These are phyloP conservation scores for Laterallus jamaicensis DNA, from an alignment of 2,113 vertebrate genomes.

Conservation along the genomic window DNA sequence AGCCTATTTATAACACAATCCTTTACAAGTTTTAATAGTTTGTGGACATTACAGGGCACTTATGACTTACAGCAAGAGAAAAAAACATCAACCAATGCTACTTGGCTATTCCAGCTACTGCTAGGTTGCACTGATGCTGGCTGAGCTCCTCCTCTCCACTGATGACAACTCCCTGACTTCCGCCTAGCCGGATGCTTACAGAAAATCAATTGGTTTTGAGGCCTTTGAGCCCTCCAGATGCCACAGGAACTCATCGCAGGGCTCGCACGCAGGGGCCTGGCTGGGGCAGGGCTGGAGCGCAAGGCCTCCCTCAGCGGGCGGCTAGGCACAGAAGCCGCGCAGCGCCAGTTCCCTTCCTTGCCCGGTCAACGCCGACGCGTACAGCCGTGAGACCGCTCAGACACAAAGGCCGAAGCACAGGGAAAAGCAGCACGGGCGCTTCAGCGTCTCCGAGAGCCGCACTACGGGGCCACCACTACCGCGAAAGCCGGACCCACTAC, in stretches of 20 bases:
- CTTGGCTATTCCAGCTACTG: neutral
- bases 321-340: fast-evolving
- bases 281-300: neutral
- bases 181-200: neutral
- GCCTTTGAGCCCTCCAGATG: neutral
- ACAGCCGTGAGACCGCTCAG: no score
- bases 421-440: fast-evolving
- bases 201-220: neutral
- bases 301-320: fast-evolving
- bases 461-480: fast-evolving
- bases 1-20: neutral
- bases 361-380: fast-evolving
- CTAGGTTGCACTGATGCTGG: neutral
- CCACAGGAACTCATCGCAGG: neutral
- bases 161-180: neutral
- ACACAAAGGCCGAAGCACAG: no score
- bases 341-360: fast-evolving
- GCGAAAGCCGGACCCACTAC: fast-evolving
- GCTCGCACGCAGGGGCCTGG: neutral
- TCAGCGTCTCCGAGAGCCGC: fast-evolving
- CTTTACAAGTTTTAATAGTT: neutral
- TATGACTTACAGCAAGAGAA: neutral
- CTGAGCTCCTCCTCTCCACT: neutral
- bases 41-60: neutral
- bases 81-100: neutral